Base-by-base conservation (phyloP, 2,888 invertebrate genomes). In the Desoria tigrina region DNA sequence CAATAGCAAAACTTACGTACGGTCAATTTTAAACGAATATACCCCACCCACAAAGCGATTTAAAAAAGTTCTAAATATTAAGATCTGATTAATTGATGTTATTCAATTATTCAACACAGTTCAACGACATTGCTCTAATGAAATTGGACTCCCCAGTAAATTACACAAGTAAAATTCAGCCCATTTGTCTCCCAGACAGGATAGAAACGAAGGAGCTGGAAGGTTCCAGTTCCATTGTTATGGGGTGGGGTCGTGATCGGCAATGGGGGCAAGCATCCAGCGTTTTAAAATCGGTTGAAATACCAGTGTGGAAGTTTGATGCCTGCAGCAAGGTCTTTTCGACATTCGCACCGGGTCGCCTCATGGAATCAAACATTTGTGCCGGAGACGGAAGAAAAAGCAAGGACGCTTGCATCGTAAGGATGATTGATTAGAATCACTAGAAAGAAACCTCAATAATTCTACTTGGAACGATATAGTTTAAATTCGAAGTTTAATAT, bases 321-420 rank as follows among this genome's bases (percentile, higher is more conserved):
- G 89, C 91, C 73, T 93, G 93, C 77, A 85, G 87, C 67, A 79
- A 83, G 23, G 91, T 92, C 78, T 93, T 92, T 79, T 92, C 92
- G n/a, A 83, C 84, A 6, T 91, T 91, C 1, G 92, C 92, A 16
- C 90, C 93, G 0, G 93, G 91, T 7, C 92, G 93, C 28, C 92
- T 94, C 63, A 89, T 91, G 1, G 90, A 90, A 9, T 89, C 90
- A 77, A 92, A 93, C 87, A 81, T 94, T 7, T 94, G 93, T 79
- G 94, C 94, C 55, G 93, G 93, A 1, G 86, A 87, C 81, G 89
- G 88, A 14, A 86, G 87, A 68, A 60, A 59, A 55, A 68, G 68
- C 55, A 89, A 87, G 82, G 94, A 94, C 81, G 93, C 93, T 23
- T 94, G 93, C 80, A 92, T 92, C 81, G 93, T 93, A 84, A 85